These are phyloP conservation scores for Synanceia verrucosa DNA, from an alignment of 2,797 vertebrate species.

Conservation along the genomic window DNA sequence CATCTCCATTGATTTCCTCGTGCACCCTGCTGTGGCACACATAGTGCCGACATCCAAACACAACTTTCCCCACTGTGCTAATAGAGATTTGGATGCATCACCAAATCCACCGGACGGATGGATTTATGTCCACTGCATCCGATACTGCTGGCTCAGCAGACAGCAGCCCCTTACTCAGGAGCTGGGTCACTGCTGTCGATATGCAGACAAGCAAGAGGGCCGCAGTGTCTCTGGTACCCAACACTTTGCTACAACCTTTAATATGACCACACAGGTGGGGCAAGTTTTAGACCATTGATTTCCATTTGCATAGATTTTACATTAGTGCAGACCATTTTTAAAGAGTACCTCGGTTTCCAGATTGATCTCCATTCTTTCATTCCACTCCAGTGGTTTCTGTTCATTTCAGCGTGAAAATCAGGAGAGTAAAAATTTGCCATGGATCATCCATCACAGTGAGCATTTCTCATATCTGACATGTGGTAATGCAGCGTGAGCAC, in stretches of 20 bases:
- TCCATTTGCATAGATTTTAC: constrained; percentile 45
- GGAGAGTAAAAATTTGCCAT: background rate
- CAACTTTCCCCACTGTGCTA: background rate
- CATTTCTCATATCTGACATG: background rate
- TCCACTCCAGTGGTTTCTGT: constrained; percentile 19
- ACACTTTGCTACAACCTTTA: constrained; percentile 37
- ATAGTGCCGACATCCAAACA: constrained; percentile 15
- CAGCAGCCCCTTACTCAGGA: constrained; percentile 54
- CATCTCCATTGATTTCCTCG: constrained; percentile 3
- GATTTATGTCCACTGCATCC: constrained; percentile 64
- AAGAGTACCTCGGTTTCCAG: constrained; percentile 14
- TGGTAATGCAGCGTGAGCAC: background rate
- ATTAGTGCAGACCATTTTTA: constrained; percentile 22
- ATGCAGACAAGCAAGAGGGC: constrained; percentile 19
- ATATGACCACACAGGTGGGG: constrained; percentile 23
- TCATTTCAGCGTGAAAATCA: constrained; percentile 16
- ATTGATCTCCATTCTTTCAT: constrained; percentile 26
- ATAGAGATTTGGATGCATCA: constrained; percentile 45
- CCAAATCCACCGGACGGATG: constrained; percentile 49
- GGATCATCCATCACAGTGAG: constrained; percentile 13
- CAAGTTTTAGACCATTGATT: constrained; percentile 44
- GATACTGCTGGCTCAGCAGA: constrained; percentile 59
- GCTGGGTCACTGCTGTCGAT: constrained; percentile 50
- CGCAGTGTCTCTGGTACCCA: constrained; percentile 30
- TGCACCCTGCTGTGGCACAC: constrained; percentile 16